Base-by-base conservation (phyloP, 2,113 vertebrate species). In the Malaclemys terrapin region DNA sequence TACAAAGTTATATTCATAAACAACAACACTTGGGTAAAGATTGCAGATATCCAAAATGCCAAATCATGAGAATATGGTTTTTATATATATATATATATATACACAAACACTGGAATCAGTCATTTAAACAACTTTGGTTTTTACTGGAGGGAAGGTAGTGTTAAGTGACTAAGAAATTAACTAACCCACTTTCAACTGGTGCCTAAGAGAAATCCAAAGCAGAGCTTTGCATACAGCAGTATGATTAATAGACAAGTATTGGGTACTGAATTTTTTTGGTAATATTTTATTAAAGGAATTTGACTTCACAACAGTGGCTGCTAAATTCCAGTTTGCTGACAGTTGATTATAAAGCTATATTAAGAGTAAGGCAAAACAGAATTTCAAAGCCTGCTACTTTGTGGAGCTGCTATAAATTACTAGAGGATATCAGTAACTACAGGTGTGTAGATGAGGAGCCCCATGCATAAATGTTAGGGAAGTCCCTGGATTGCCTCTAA, bases 1-100 rank as follows among this genome's bases (percentile, higher is more conserved):
- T 98, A 98, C 98, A 98, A 98, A 98, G 98, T 97, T 76, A 97
- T 98, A 76, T 95, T 96, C 97, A 98, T 98, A 98, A 98, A 98
- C 97, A 98, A 98, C 98, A 98, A 98, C 97, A 96, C 52, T 96
- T 93, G 83, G 96, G 94, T 98, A 97, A 98, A 98, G 96, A 96
- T 93, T 97, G 97, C 96, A 98, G 97, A 97, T 97, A 97, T 98
- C 98, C 97, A 95, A 98, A 98, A 97, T 97, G 97, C 97, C 97
- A 95, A 96, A 97, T 93, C 94, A 95, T 93, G 94, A 97, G 95
- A 96, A 93, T 97, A 90, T 97, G 95, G 97, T 94, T 97, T 98
- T 97, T 91, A 97, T n/a, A n/a, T n/a, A n/a, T n/a, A n/a, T n/a
- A n/a, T 91, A 97, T 96, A 91, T 80, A 69, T 19, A 12, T 10